Evolutionary conservation across 2,113 vertebrate genomes (phyloP), one percentile per base, ranked within the genome.

Genomic region (Struthidea cinerea): DNA sequence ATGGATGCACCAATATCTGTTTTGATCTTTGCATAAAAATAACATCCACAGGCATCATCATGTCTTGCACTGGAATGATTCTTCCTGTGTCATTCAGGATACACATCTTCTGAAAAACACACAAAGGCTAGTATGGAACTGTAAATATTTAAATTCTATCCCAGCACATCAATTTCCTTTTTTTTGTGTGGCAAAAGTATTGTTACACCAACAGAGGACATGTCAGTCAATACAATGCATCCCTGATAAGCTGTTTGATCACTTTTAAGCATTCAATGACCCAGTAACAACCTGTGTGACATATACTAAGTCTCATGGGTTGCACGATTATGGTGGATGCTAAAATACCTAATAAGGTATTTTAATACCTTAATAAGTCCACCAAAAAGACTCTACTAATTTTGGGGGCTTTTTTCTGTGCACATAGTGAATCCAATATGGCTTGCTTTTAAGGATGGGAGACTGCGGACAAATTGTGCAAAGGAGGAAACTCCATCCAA

Each of bases 391-490:
- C 16, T 68, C 18, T 33, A 15, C 0, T 1, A 49, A 75, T 55
- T 67, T 28, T 30, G 4, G 6, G 6, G 0, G 0, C 0, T 17
- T 73, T 76, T 46, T 67, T 16, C n/a, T 71, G 23, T 4, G 59
- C 9, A 63, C n/a, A 32, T 32, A 5, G 11, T 70, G 42, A 50
- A 84, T 24, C 11, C 32, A 13, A 26, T 67, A 65, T 6, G 13
- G 5, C 9, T 84, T 78, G 7, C 15, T 81, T 87, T 61, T 53
- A 42, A 79, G 32, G 23, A 55, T n/a, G 6, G 16, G 20, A 91
- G 32, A 53, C 24, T 32, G 15, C 26, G 22, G 53, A 76, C 7
- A 83, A 79, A 56, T 7, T 49, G 32, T 55, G 15, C 64, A 59
- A 53, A 46, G 11, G 14, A 39, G 11, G 15, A 59, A 92, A 47